Evolutionary conservation across 2,113 vertebrate genomes (phyloP).

Genomic region (Saguinus midas): DNA sequence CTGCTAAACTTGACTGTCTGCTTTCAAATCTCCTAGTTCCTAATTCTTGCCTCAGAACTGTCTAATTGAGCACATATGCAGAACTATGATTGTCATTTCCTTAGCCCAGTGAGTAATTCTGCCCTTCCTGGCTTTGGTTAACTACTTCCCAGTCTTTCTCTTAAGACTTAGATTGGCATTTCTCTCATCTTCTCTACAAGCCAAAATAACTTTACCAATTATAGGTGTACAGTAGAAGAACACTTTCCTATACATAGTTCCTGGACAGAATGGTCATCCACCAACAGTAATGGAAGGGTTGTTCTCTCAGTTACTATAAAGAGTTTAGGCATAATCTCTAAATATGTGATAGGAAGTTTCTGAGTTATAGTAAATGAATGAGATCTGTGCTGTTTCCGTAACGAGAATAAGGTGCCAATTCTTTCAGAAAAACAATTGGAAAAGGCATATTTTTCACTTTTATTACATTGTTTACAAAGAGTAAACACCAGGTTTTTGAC

Average conservation of each 20-base stretch:
- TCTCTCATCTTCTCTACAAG: background rate
- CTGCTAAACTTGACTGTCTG: background rate
- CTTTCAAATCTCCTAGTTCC: background rate
- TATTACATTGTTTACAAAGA: slow-evolving; percentile 12
- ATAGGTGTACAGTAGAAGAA: background rate
- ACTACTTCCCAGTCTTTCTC: background rate
- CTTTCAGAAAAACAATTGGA: background rate
- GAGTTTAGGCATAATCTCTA: background rate
- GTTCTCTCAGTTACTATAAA: background rate
- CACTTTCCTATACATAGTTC: background rate
- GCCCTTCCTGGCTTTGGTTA: background rate
- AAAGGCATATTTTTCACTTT: background rate
- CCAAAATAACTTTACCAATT: background rate
- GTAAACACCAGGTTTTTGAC: background rate
- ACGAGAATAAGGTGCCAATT: background rate
- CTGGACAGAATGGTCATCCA: background rate
- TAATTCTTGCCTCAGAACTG: background rate
- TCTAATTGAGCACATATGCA: background rate
- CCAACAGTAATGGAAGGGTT: background rate
- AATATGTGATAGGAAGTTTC: background rate
- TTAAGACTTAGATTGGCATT: background rate
- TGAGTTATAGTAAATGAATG: background rate
- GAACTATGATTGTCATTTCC: background rate
- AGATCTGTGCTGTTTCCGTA: background rate
- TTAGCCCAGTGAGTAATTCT: background rate